phyloP scores from a whole-genome alignment of 1,140 invertebrate genomes.

The Bombus pyrosoma region DNA sequence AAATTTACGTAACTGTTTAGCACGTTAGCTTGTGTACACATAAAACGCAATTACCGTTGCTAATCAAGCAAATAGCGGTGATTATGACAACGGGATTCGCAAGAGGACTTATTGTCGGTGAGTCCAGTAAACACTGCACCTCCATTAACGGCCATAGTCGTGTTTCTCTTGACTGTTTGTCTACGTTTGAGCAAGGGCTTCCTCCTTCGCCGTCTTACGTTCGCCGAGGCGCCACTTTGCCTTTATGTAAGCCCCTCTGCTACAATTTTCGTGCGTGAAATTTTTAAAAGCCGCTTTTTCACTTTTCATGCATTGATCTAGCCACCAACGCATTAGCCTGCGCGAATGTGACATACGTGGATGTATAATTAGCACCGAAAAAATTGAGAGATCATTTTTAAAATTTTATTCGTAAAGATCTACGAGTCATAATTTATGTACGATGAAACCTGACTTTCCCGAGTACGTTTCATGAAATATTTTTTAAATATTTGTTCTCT shows the following conservation, averaged over 20 bases:
- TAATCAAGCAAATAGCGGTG: slow-evolving; percentile 38
- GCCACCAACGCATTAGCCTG: too few relatives aligned
- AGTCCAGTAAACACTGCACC: slow-evolving; percentile 23
- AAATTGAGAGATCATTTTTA: too few relatives aligned
- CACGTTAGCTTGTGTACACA: neutral
- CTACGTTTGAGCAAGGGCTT: slow-evolving; percentile 27
- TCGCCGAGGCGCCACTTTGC: neutral
- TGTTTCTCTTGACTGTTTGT: slow-evolving; percentile 34
- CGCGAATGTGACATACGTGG: too few relatives aligned
- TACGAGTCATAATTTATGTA: too few relatives aligned
- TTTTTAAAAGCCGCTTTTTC: slow-evolving; percentile 8
- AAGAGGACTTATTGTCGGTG: slow-evolving; percentile 2
- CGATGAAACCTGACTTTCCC: too few relatives aligned
- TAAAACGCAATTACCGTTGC: slow-evolving; percentile 16
- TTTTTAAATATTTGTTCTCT: too few relatives aligned
- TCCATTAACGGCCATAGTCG: slow-evolving; percentile 30
- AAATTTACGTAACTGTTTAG: slow-evolving; percentile 8
- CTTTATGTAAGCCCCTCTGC: neutral
- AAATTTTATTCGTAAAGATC: too few relatives aligned
- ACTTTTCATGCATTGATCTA: too few relatives aligned
- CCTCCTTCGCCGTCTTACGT: slow-evolving; percentile 21
- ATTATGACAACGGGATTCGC: slow-evolving; percentile 37
- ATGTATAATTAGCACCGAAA: too few relatives aligned
- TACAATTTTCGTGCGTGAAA: neutral
- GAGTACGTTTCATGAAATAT: too few relatives aligned